phyloP scores from a whole-genome alignment of 1,140 invertebrate species.

The Pentalonia nigronervosa region DNA sequence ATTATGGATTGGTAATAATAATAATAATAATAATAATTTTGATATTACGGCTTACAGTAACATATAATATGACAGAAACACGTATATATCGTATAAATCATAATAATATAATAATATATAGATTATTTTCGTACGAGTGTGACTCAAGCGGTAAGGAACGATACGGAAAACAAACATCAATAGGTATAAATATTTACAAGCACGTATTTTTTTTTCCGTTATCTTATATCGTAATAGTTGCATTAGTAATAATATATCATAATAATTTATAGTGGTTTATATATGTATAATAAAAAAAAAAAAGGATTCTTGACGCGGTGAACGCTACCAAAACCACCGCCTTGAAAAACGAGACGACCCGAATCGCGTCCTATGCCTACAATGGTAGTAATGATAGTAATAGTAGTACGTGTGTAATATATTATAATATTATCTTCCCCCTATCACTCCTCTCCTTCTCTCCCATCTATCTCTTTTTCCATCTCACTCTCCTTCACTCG shows the following conservation, averaged over 20 bases:
- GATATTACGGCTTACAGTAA: constrained; percentile 11
- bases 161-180: constrained; percentile 10
- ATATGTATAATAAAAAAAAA: neutral
- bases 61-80: neutral
- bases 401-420: neutral
- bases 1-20: neutral
- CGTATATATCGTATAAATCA: neutral
- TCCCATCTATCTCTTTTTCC: neutral
- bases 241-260: neutral
- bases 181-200: constrained; percentile 34
- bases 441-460: too few species aligned
- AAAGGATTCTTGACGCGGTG: neutral
- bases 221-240: neutral
- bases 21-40: neutral
- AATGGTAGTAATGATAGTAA: neutral
- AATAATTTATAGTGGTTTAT: neutral
- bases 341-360: neutral
- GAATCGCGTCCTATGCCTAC: neutral
- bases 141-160: neutral
- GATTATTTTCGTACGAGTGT: constrained; percentile 10
- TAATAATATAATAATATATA: neutral
- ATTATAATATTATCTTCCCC: neutral
- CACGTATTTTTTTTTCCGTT: neutral
- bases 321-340: neutral
- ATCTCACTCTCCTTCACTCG: neutral